Percentiles rank a stretch among this genome's conserved stretches.
Conservation (phyloP, 64 coral and sea anemone species). For the Montipora capricornis region DNA sequence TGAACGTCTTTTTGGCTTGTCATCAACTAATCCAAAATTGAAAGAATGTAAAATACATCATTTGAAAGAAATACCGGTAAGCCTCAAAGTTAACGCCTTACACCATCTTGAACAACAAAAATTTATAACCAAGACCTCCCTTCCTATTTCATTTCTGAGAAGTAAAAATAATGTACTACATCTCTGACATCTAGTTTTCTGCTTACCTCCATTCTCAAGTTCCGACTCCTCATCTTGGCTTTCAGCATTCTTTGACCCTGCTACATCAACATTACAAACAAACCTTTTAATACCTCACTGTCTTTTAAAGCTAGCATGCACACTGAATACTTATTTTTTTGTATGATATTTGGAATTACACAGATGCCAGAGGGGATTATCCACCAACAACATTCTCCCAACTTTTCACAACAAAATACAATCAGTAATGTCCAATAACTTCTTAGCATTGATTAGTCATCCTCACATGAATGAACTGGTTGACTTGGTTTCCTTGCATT, state of each 20-base stretch:
- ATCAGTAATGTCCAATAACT: not conserved
- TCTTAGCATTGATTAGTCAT: not conserved
- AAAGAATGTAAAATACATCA: not conserved
- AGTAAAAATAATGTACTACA: too few relatives aligned
- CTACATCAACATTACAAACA: not conserved
- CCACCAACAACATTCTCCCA: too few relatives aligned
- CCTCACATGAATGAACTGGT: not conserved
- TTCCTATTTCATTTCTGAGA: not conserved
- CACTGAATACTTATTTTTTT: not conserved
- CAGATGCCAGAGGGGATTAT: too few relatives aligned
- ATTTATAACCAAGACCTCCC: not conserved
- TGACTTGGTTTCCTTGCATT: slow-evolving; percentile 15
- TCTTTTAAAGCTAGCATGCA: not conserved
- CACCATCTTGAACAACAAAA: too few relatives aligned
- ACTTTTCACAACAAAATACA: too few relatives aligned
- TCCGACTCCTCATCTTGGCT: slow-evolving; percentile 24
- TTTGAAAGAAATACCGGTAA: not conserved
- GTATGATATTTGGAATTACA: too few relatives aligned
- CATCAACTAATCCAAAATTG: not conserved
- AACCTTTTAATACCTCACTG: not conserved
- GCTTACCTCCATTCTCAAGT: not conserved
- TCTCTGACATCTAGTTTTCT: not conserved
- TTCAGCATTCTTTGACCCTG: not conserved
- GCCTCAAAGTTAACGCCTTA: too few relatives aligned
- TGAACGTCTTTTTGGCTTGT: slow-evolving; percentile 35